Evolutionary conservation across 2,113 vertebrate genomes (phyloP), one percentile per base, ranked within the genome.

Genomic region (Bufo gargarizans): DNA sequence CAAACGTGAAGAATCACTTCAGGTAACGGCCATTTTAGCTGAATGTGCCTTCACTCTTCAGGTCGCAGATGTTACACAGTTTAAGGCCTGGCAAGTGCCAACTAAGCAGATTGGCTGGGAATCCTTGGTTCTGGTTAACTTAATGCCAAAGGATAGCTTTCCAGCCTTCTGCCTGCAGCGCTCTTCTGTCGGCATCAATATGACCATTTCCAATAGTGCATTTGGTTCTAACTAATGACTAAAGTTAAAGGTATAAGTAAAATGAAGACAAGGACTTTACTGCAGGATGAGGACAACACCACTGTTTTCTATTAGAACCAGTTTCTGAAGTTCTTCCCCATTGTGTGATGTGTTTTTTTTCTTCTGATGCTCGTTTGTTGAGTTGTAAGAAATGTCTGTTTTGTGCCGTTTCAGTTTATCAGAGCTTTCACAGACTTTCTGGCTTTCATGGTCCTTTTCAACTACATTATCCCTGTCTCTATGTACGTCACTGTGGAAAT

Each of bases 401-500:
- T 84, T 89, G 47, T 89, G 9, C 17, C 20, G 90, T 91, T 78
- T n/a, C 94, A 99, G 98, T 92, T 97, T 88, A 95, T 99, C 93
- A 94, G 93, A 90, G 97, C 96, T 0, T 97, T 99, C 93, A 99
- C 98, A 0, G 98, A 99, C 92, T 99, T 99, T 92, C 92, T 99
- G 92, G 98, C 98, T 72, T 99, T 98, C 92, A 99, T 99, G 98
- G 98, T 99, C 77, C 96, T 99, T 59, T 99, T 99, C 93, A 99
- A 99, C 95, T 99, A 99, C 95, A 99, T 99, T 94, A 99, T 99
- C 86, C 98, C 98, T 0, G 98, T 99, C 58, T 99, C 98, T 86
- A 99, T 99, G 98, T 99, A 99, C 4, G 98, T 99, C 89, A 99
- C 98, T 0, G 98, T 99, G 91, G 98, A 99, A 95, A 99, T 99